phyloP scores from a whole-genome alignment of 2,113 vertebrate genomes.

The Chaetodon auriga region DNA sequence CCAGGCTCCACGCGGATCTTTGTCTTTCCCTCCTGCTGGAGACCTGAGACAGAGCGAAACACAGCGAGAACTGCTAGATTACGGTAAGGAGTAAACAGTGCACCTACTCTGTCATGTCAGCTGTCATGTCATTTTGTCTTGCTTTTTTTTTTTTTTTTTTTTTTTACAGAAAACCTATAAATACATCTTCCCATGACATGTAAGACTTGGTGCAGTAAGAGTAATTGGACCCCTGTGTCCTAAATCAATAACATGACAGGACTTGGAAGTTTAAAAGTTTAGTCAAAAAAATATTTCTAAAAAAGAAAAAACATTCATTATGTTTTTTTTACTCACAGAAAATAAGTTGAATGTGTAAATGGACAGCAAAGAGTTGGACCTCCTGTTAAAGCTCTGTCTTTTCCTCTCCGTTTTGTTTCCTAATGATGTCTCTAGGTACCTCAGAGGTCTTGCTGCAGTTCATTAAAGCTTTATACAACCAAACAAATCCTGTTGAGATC shows the following conservation, averaged over 20 bases:
- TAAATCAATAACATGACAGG: neutral
- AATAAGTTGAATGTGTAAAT: neutral
- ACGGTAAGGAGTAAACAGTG: too few relatives aligned
- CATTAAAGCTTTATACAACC: neutral
- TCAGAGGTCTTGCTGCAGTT: neutral
- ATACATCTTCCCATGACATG: neutral
- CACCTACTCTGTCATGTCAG: neutral
- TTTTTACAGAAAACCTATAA: neutral
- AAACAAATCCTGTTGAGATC: constrained; percentile 7
- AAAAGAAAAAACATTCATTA: neutral
- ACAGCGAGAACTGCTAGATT: neutral
- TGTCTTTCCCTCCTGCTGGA: constrained; percentile 93
- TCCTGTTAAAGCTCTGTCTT: neutral
- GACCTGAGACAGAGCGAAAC: constrained; percentile 83
- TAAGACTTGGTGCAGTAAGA: neutral
- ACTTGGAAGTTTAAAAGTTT: neutral
- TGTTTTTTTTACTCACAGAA: neutral
- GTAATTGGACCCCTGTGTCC: neutral
- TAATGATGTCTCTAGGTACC: constrained; percentile 29
- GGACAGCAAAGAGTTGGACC: neutral
- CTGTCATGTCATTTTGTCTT: neutral
- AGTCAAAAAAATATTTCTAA: neutral
- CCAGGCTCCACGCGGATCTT: constrained; percentile 96
- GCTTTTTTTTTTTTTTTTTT: neutral
- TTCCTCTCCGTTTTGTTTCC: neutral